Conservation (phyloP, 2,888 invertebrate genomes). For the Phalera bucephala region DNA sequence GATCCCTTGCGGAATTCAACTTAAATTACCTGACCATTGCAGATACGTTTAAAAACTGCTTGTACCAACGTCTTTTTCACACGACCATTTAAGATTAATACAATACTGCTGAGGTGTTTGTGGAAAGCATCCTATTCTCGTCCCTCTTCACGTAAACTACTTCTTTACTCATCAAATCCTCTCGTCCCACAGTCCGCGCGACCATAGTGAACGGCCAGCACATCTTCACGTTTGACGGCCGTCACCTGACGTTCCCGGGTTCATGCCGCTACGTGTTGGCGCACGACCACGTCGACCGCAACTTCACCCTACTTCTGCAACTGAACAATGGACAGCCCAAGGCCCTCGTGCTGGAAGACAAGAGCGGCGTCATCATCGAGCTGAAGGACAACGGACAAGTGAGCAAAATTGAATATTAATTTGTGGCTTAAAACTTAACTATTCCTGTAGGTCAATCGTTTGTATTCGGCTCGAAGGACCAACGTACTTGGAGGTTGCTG, state of each 20-base stretch:
- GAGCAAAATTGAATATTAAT: no score
- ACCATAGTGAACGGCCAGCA: conserved; percentile 91
- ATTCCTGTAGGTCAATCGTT: no score
- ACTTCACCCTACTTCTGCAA: conserved; percentile 91
- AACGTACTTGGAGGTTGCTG: no score
- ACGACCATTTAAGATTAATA: no score
- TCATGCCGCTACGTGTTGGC: conserved; percentile 92
- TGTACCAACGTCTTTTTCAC: no score
- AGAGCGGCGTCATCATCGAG: conserved; percentile 85
- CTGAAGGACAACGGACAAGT: conserved; percentile 86
- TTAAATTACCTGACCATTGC: no score
- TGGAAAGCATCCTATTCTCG: no score
- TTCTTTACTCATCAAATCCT: background rate
- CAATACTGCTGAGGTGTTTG: no score
- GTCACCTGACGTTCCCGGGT: conserved; percentile 90
- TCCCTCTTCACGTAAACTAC: background rate
- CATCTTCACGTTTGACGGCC: conserved; percentile 94
- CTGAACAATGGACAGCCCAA: conserved; percentile 87
- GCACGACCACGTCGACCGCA: conserved; percentile 92
- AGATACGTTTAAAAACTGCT: no score
- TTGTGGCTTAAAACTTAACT: no score
- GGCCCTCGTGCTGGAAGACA: conserved; percentile 87
- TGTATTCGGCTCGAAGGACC: no score
- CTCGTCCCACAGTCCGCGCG: conserved; percentile 82
- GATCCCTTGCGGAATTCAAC: no score